Conservation (phyloP, 2,888 invertebrate species). For the Catocala fraxini region DNA sequence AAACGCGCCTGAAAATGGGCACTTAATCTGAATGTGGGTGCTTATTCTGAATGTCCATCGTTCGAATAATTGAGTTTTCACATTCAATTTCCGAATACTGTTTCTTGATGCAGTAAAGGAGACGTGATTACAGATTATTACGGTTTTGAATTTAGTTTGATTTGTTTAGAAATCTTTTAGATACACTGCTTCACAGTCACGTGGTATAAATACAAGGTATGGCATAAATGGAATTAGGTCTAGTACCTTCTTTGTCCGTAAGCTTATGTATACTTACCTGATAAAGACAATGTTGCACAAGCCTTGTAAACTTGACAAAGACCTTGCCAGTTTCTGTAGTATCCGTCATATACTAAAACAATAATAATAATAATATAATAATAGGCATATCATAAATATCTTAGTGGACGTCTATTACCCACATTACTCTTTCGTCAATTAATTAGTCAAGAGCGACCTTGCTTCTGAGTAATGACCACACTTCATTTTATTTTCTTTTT, state of each 20-base stretch:
- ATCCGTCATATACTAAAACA: background rate
- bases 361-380: conserved; percentile 11
- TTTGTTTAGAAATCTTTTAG: background rate
- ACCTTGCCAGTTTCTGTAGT: conserved; percentile 5
- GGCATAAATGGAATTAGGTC: too few relatives aligned
- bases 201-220: too few relatives aligned
- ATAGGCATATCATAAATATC: conserved; percentile 54
- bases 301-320: conserved; percentile 8
- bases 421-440: conserved; percentile 67
- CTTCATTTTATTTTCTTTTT: conserved; percentile 72
- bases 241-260: background rate
- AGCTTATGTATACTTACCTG: background rate
- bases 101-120: conserved; percentile 17
- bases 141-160: background rate
- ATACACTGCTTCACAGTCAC: background rate
- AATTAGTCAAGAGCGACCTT: conserved; percentile 70
- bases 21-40: conserved; percentile 47
- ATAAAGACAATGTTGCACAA: conserved; percentile 4
- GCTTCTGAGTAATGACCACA: conserved; percentile 66
- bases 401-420: conserved; percentile 52
- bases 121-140: conserved; percentile 8
- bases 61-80: conserved; percentile 39
- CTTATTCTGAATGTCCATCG: conserved; percentile 39
- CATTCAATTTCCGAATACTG: conserved; percentile 29
- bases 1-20: conserved; percentile 44